Conservation (phyloP, 2,113 vertebrate species). For the Bos taurus region DNA sequence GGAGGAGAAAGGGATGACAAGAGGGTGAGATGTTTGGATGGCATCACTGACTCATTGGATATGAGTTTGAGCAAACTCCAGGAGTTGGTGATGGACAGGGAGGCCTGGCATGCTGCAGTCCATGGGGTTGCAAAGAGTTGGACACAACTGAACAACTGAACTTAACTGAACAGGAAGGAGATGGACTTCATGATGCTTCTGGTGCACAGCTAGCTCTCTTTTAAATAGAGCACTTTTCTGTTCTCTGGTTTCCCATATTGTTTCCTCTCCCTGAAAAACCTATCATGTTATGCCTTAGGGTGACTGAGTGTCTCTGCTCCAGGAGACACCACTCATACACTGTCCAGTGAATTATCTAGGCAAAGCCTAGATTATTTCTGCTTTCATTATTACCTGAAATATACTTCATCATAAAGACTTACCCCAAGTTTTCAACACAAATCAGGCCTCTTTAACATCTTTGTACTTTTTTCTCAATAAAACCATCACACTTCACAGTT, state of each 20-base stretch:
- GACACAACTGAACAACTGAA: neutral
- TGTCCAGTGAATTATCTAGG: neutral
- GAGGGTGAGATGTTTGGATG: neutral
- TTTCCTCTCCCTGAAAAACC: neutral
- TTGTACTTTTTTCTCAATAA: neutral
- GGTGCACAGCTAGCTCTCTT: neutral
- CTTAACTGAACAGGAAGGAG: neutral
- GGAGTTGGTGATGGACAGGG: neutral
- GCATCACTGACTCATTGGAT: neutral
- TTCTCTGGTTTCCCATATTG: neutral
- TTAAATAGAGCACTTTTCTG: neutral
- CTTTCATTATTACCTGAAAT: neutral
- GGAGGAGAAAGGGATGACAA: neutral
- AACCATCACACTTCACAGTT: neutral
- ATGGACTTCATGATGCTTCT: neutral
- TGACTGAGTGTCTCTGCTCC: neutral
- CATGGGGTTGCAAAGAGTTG: neutral
- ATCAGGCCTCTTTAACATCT: neutral
- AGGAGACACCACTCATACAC: neutral
- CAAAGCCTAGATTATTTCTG: neutral
- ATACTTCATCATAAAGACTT: neutral
- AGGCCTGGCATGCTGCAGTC: neutral
- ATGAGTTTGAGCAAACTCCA: neutral
- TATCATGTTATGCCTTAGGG: neutral
- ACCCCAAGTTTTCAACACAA: neutral